Evolutionary conservation across 2,888 invertebrate species (phyloP), one percentile per base, ranked within the genome.

Genomic region (Megaustenia siamemsis): DNA sequence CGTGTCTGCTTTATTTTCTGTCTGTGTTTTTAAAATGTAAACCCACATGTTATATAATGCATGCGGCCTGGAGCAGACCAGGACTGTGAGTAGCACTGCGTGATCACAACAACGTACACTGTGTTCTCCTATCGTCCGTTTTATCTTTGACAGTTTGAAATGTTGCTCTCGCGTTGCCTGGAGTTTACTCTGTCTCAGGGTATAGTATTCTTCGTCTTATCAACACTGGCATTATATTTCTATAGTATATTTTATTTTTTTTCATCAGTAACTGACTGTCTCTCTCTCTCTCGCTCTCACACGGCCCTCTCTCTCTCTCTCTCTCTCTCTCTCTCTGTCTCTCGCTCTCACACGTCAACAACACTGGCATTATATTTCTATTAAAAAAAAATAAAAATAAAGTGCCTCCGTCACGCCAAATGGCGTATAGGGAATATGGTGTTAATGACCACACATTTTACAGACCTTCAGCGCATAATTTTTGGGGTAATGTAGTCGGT

Each of bases 241-340:
- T 32, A 18, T 1, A 6, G n/a, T 45, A 18, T 28, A 6, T 43
- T 10, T 28, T 43, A 1, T 28, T 73, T 73, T 40, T 15, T 32
- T 35, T 69, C 69, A 60, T 75, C 75, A 63, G n/a, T 82, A 38
- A 75, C 60, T 82, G 28, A 40, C 63, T 45, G 28, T 76, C 76
- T 73, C 76, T 83, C 76, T 76, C 76, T 76, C 76, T 66, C 66
- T 83, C 45, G 45, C 68, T 63, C 68, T 83, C 45, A 21, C n/a
- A n/a, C n/a, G n/a, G n/a, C 66, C 60, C 83, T 63, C 83, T 66
- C 45, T 83, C 66, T 83, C 35, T 76, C 76, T 63, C 35, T 76
- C 66, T 73, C 38, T 73, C 56, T 73, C 69, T 24, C 69, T 43
- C 1, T 21, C 40, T 32, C 38, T 4, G 8, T 32, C 18, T 18